These are phyloP conservation scores for Temnothorax ravouxi DNA, from an alignment of 2,888 invertebrate species.

Conservation along the genomic window DNA sequence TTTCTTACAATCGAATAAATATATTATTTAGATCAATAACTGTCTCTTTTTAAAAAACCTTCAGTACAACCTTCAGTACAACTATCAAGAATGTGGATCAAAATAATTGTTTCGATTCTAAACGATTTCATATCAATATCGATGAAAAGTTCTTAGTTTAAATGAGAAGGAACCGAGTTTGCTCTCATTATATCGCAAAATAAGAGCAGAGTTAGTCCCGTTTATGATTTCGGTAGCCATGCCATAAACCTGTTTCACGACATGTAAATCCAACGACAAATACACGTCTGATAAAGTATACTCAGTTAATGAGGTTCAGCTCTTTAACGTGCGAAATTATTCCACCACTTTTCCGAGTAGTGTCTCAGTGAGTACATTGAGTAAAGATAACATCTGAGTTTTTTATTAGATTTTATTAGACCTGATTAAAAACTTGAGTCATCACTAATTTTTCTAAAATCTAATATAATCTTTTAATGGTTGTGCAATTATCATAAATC, in stretches of 20 bases:
- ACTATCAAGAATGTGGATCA: not conserved
- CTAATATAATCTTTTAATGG: not conserved
- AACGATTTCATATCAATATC: not conserved
- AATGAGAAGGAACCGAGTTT: constrained; percentile 4
- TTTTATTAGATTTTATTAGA: not conserved
- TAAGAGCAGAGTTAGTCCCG: constrained; percentile 52
- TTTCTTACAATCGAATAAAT: not conserved
- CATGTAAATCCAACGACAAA: constrained; percentile 65
- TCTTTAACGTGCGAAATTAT: constrained; percentile 58
- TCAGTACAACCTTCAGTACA: not conserved
- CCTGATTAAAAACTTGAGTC: not conserved
- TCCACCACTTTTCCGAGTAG: constrained; percentile 39
- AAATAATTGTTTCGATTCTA: not conserved
- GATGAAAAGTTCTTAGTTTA: not conserved
- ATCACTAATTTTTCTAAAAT: not conserved
- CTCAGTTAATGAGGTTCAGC: constrained; percentile 40
- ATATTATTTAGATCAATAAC: not conserved
- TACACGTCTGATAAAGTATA: constrained; percentile 63
- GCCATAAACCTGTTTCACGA: constrained; percentile 67
- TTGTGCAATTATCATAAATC: not conserved
- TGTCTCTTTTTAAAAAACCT: not conserved
- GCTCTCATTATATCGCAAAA: constrained; percentile 27
- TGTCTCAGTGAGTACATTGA: constrained; percentile 26
- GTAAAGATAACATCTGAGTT: constrained; percentile 7
- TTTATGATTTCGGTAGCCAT: constrained; percentile 63